Evolutionary conservation across 2,888 invertebrate species (phyloP), one percentile per base, ranked within the genome.

Genomic region (Orthonevra nobilis): DNA sequence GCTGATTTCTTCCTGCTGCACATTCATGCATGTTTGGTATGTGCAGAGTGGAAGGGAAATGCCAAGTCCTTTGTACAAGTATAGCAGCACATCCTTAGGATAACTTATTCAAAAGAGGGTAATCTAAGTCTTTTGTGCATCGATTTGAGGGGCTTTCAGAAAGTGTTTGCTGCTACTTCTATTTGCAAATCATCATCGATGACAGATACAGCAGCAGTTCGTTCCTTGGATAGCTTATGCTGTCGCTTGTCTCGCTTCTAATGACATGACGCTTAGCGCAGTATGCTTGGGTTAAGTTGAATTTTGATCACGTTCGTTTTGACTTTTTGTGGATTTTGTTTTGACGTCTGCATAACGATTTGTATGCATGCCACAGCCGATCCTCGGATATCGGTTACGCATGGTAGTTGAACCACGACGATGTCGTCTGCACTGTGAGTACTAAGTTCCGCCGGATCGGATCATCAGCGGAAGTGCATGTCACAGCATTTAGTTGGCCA

Each of bases 81-180:
- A 73, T 73, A 60, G 66, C 56, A 68, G 66, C 73, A 79, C 64
- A 68, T 79, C 79, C 79, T 66, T 46, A 54, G 64, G 77, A 72
- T 77, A 72, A 72, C 72, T 72, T 72, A 79, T 73, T 79, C 79
- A 79, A 79, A 73, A 42, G 73, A 73, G 38, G 66, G 48, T 70
- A 75, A 75, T 75, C 75, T 63, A 54, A 58, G 60, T 73, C 60
- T 56, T 68, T 73, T 73, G 66, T 68, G 56, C 46, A 72, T 61
- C 66, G 54, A 66, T 73, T 79, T 68, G 38, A 61, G 48, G 61
- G 56, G 52, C 64, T 79, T 66, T 58, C 63, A 75, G n/a, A 50
- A 36, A 63, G 32, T 61, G 52, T 69, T 69, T 48, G 69, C 34
- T 69, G 69, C 46, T 72, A 72, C 34, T 69, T 75, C 46, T 72